Base-by-base conservation (phyloP, 2,888 invertebrate species). In the Drosophila kanekoi region DNA sequence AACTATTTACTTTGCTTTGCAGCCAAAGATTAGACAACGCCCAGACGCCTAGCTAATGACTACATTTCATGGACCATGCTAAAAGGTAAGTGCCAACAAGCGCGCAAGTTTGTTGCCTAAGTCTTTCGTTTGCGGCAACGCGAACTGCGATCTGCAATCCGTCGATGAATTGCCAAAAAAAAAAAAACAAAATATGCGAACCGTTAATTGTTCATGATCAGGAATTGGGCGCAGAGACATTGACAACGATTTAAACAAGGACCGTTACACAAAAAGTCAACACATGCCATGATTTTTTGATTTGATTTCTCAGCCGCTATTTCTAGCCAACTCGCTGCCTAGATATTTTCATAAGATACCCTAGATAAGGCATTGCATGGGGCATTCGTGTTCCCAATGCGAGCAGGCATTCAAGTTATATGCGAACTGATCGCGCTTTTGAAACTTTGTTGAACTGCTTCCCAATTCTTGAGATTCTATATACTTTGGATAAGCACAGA, bases 181-280 rank as follows among this genome's bases (percentile, higher is more conserved):
- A 45, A 38, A 44, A 32, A 14, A 20, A 40, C 18, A 9, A 54
- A 52, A 52, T 59, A 57, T 66, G 66, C 60, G 33, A 44, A 77
- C 77, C 77, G 77, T 77, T 73, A 77, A 76, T 72, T 75, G 65
- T 52, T 38, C 41, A 48, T 47, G 51, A 60, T 44, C 40, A 48
- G 52, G 40, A 62, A 64, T 69, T 60, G 53, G 54, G 56, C 60
- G 38, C 54, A 51, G 20, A 68, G 77, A 62, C 79, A 72, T 75
- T 65, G 82, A 65, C 68, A 64, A 45, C 60, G 71, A 63, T 61
- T 85, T 72, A 62, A 68, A 63, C 61, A 80, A 83, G 81, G 81
- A 83, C 84, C 83, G 83, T 83, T 87, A 87, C 87, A 84, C 69
- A 83, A 86, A 83, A 86, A 82, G 76, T 23, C 45, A 20, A 52